Evolutionary conservation across 2,888 invertebrate species (phyloP), one percentile per base, ranked within the genome.

Genomic region (Thecophora atra): DNA sequence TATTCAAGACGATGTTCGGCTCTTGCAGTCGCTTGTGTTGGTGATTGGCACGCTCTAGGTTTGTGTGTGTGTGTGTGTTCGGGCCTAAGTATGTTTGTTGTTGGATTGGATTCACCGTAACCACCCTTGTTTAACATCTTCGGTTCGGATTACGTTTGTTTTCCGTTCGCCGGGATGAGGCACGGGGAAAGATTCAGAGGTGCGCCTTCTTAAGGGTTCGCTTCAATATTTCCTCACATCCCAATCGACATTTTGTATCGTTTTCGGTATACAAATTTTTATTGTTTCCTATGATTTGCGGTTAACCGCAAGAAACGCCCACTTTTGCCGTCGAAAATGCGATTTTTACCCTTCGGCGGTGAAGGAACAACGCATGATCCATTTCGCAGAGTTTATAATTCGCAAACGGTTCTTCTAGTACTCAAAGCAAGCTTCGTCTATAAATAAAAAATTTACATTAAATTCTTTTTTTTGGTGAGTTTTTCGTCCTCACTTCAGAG

Each of bases 1-100:
- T 82, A 83, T 84, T 82, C 81, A 80, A 81, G 83, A 83, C 81
- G 82, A 81, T 80, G 79, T 79, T 81, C 80, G 77, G 77, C 77
- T 74, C 74, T 75, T 76, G 75, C 74, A 76, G 76, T 75, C 78
- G 77, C 72, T 74, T 58, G 37, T 72, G 6, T 58, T 58, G 26
- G 58, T 58, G 21, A 21, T 54, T 19, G 19, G 54, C 21, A 54
- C 21, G 26, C 24, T 15, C 1, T 28, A 11, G 19, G 47, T 37
- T 51, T 52, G 6, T 58, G 60, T 60, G 51, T 62, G 64, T 42
- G 62, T 66, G 56, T 58, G 72, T 70, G 42, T n/a, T 37, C 2
- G 65, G 3, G 15, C 8, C 21, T 21, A 54, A 51, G 44, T 70
- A 60, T 67, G 47, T 64, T 56, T 60, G 60, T 60, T 21, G 47